Conservation (phyloP, 2,888 invertebrate genomes). For the Cataglyphis altisquamis region DNA sequence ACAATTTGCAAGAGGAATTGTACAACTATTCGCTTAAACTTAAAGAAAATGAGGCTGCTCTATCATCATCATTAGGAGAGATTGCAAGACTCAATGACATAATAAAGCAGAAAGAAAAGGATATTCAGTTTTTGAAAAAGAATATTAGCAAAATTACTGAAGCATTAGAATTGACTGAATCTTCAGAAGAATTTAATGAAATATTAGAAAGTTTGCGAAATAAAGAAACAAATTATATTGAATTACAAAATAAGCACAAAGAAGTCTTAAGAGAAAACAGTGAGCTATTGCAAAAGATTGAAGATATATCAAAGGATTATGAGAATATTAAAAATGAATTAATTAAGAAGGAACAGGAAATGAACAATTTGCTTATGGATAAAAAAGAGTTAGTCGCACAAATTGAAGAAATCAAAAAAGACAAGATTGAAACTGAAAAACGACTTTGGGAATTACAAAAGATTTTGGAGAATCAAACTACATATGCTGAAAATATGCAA, state of each 20-base stretch:
- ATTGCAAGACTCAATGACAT: slow-evolving; percentile 68
- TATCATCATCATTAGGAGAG: slow-evolving; percentile 77
- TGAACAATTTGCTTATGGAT: slow-evolving; percentile 82
- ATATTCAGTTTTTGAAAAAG: slow-evolving; percentile 63
- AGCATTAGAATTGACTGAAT: slow-evolving; percentile 87
- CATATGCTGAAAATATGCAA: slow-evolving; percentile 75
- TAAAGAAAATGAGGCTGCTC: slow-evolving; percentile 87
- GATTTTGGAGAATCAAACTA: slow-evolving; percentile 72
- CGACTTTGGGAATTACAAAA: slow-evolving; percentile 71
- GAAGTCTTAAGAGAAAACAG: slow-evolving; percentile 66
- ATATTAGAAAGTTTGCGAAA: slow-evolving; percentile 87
- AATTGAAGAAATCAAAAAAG: slow-evolving; percentile 79
- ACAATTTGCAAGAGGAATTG: slow-evolving; percentile 85
- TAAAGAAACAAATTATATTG: slow-evolving; percentile 85
- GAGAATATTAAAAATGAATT: slow-evolving; percentile 66
- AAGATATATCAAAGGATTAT: slow-evolving; percentile 82
- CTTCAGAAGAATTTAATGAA: slow-evolving; percentile 89
- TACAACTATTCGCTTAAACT: slow-evolving; percentile 87
- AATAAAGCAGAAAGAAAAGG: slow-evolving; percentile 71
- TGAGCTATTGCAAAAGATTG: slow-evolving; percentile 83
- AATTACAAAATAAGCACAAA: slow-evolving; percentile 68
- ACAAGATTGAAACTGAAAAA: slow-evolving; percentile 69
- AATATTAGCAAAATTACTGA: slow-evolving; percentile 75
- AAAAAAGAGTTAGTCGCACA: slow-evolving; percentile 80
- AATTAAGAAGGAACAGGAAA: slow-evolving; percentile 86